These are phyloP conservation scores for Ageneiosus marmoratus DNA, from an alignment of 2,113 vertebrate genomes.

Conservation along the genomic window DNA sequence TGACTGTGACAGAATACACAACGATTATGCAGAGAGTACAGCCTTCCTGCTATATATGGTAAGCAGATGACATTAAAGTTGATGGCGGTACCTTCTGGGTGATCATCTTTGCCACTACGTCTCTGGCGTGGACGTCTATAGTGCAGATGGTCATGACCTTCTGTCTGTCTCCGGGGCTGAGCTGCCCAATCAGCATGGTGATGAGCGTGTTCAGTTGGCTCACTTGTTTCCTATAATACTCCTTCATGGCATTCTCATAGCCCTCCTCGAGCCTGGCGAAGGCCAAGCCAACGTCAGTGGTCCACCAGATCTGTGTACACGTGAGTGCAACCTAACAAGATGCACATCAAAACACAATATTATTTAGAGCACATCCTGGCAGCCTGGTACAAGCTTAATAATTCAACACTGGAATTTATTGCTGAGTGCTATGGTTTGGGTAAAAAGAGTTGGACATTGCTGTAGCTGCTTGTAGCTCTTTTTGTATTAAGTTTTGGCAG, in stretches of 20 bases:
- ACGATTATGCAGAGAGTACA: slow-evolving; percentile 4
- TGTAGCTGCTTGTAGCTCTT: too few species aligned
- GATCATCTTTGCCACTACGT: slow-evolving; percentile 92
- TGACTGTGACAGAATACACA: slow-evolving; percentile 23
- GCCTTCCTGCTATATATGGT: neutral
- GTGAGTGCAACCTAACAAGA: slow-evolving; percentile 82
- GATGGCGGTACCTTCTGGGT: slow-evolving; percentile 81
- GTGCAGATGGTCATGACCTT: slow-evolving; percentile 98
- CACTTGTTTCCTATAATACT: slow-evolving; percentile 93
- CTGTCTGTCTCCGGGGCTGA: slow-evolving; percentile 87
- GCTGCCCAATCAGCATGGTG: slow-evolving; percentile 87
- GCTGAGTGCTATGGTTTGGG: neutral
- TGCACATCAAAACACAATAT: neutral
- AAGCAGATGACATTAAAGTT: neutral
- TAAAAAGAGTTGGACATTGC: neutral
- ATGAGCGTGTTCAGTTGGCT: slow-evolving; percentile 90
- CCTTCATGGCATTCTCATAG: slow-evolving; percentile 88
- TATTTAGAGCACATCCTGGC: neutral
- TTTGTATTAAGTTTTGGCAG: too few species aligned
- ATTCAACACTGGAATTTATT: neutral
- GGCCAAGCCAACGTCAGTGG: slow-evolving; percentile 85
- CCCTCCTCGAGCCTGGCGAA: slow-evolving; percentile 91
- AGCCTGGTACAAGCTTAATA: neutral
- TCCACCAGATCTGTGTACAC: slow-evolving; percentile 97
- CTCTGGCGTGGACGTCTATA: slow-evolving; percentile 92